A percentile compares a stretch with the other conserved stretches of the same genome.
phyloP scores from a whole-genome alignment of 2,888 invertebrate species.

The Drosophila infuscata region DNA sequence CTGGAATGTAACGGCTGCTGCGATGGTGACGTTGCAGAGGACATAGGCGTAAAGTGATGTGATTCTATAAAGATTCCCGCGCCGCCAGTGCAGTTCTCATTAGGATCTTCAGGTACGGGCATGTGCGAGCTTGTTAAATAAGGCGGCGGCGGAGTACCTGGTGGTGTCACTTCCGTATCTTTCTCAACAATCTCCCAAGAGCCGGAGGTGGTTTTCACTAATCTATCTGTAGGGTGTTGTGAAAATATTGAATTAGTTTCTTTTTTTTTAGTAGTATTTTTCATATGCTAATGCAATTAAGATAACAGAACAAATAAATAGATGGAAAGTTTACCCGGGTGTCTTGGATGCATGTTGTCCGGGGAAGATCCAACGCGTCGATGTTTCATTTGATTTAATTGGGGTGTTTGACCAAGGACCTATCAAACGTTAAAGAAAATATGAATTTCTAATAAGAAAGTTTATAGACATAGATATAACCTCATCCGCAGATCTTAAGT shows the following conservation, averaged over 20 bases:
- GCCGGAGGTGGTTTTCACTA: slow-evolving; percentile 84
- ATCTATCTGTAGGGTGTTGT: slow-evolving; percentile 73
- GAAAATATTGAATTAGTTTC: neutral
- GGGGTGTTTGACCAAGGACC: slow-evolving; percentile 84
- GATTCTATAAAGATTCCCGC: slow-evolving; percentile 76
- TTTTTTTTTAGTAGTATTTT: neutral
- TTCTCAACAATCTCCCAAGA: slow-evolving; percentile 85
- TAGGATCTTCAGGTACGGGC: slow-evolving; percentile 74
- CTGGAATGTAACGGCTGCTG: slow-evolving; percentile 73
- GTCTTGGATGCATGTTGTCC: slow-evolving; percentile 84
- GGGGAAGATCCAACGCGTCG: slow-evolving; percentile 85
- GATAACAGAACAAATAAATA: neutral
- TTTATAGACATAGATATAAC: neutral
- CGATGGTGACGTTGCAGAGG: slow-evolving; percentile 65
- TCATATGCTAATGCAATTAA: neutral
- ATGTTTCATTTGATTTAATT: slow-evolving; percentile 83
- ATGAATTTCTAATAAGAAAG: neutral
- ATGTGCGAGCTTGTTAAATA: slow-evolving; percentile 86
- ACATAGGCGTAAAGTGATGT: slow-evolving; percentile 79
- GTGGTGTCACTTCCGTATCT: slow-evolving; percentile 88
- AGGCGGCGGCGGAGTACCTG: slow-evolving; percentile 95
- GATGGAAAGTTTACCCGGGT: slow-evolving; percentile 76
- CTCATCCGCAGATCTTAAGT: neutral
- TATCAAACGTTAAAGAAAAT: slow-evolving; percentile 52
- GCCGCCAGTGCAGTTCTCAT: slow-evolving; percentile 55